Evolutionary conservation across 2,888 invertebrate genomes (phyloP), one percentile per base, ranked within the genome.

Genomic region (Chydorus sphaericus): DNA sequence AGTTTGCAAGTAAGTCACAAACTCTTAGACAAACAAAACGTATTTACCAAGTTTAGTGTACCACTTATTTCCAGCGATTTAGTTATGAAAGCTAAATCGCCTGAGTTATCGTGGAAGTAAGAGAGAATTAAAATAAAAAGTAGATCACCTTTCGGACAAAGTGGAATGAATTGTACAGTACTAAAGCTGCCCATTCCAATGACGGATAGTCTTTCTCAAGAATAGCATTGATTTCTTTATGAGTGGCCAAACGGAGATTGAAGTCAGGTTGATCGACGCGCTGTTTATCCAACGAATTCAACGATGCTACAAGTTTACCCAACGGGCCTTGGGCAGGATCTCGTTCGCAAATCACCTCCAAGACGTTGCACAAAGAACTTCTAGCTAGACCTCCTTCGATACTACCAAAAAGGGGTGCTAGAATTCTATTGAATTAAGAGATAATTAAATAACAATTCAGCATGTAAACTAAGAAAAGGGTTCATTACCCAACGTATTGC

Each of bases 181-280:
- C 75, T 37, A 88, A 72, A 36, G 83, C 75, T 1, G 84, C 83
- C 16, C 82, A 67, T 61, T 82, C 78, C 26, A 83, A 68, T 52
- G 79, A 77, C 4, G 85, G 70, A 23, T 69, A 67, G 3, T 67
- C 62, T 31, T 65, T 62, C 10, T 67, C 63, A n/a, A 73, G 61
- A 56, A 78, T 66, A 48, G 73, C 66, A 59, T 78, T 79, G 38
- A 91, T 78, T 62, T 75, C 71, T 63, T 79, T 80, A 63, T 89
- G 88, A 0, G 85, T 85, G 55, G 83, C 80, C 23, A 93, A 73
- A 62, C 96, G 77, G 62, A 76, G 76, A 59, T 85, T 81, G 64
- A 86, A 92, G 71, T 96, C 91, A 0, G 94, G 92, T 66, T 96
- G 93, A 63, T 94, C 93, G n/a, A 94, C 77, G 81, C 86, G 86